A percentile compares a stretch with the other conserved stretches of the same genome.
Evolutionary conservation across 2,113 vertebrate species (phyloP).

Genomic region (Arizona elegans): DNA sequence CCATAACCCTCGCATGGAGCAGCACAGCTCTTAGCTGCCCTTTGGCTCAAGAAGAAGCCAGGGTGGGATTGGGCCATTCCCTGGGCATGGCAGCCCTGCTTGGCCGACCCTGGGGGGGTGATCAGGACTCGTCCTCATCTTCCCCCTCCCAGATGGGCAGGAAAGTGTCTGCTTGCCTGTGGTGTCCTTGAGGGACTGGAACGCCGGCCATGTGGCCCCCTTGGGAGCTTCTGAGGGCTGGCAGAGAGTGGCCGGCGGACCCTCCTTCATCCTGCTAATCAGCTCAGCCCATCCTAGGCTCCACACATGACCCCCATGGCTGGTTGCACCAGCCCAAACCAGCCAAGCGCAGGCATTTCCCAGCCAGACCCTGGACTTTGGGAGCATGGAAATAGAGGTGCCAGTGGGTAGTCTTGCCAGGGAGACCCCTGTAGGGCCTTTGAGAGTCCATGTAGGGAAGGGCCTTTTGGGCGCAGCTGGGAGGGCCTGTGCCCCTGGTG

Average conservation of each 20-base stretch:
- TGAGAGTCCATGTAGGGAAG: background rate
- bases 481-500: background rate
- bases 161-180: background rate
- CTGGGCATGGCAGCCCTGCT: background rate
- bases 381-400: background rate
- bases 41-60: background rate
- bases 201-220: fast-evolving
- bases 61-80: background rate
- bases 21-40: background rate
- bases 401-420: background rate
- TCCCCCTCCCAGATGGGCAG: background rate
- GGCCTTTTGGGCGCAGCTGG: background rate
- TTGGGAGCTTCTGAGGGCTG: background rate
- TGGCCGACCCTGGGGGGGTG: background rate
- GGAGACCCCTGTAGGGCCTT: background rate
- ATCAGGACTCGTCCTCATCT: background rate
- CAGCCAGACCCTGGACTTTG: background rate
- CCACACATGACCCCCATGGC: background rate
- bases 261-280: background rate
- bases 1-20: background rate
- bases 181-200: background rate
- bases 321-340: background rate
- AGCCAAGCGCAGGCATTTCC: background rate
- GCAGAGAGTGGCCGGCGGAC: background rate
- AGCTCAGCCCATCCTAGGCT: background rate